Percentiles rank a stretch among this genome's conserved stretches.
Evolutionary conservation across 2,797 vertebrate genomes (phyloP).

Genomic region (Cephalopachus bancanus): DNA sequence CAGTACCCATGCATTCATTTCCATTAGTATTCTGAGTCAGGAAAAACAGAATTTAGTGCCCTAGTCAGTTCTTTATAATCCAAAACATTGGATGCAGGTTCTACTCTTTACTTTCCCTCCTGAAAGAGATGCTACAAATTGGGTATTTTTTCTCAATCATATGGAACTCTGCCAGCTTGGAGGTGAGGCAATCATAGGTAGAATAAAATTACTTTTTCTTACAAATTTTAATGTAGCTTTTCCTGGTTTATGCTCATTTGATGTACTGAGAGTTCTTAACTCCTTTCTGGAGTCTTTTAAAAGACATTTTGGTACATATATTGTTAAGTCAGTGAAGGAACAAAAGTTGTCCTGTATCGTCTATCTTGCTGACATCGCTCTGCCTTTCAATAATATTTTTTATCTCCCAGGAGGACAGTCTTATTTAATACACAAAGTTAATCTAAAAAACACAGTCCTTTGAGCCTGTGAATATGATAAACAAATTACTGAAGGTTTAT

Average conservation of each 20-base stretch:
- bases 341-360: background rate
- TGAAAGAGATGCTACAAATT: background rate
- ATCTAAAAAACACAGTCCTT: background rate
- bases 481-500: background rate
- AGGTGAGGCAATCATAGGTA: background rate
- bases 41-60: background rate
- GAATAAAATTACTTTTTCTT: conserved; percentile 6
- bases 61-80: background rate
- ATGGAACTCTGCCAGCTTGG: background rate
- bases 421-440: conserved; percentile 23
- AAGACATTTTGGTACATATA: background rate
- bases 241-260: background rate
- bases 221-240: background rate
- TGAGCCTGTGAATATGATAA: background rate
- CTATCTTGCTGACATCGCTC: background rate
- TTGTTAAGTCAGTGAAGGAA: background rate
- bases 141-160: background rate
- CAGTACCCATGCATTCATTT: background rate
- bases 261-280: background rate
- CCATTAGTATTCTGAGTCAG: background rate
- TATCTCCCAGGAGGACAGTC: background rate
- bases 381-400: background rate
- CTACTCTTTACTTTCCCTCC: background rate
- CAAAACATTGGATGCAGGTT: background rate
- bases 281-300: background rate